phyloP scores from a whole-genome alignment of 2,888 invertebrate genomes.

The Drosophila nigricruria region DNA sequence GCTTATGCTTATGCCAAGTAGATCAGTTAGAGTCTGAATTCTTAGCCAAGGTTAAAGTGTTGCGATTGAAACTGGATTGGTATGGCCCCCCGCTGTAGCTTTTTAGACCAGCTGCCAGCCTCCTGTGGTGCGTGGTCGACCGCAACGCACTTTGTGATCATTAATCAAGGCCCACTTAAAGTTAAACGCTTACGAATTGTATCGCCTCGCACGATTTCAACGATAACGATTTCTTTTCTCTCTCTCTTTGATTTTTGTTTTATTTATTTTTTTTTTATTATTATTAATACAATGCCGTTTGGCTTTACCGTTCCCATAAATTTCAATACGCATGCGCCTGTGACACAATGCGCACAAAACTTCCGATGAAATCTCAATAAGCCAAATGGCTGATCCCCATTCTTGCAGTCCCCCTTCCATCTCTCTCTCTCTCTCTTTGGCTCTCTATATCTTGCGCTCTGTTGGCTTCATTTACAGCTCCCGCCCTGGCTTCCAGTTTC shows the following conservation, averaged over 20 bases:
- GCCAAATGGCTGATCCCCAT: conserved; percentile 59
- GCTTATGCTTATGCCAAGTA: conserved; percentile 18
- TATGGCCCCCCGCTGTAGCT: conserved; percentile 46
- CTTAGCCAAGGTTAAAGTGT: conserved; percentile 34
- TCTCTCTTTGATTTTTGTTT: conserved; percentile 31
- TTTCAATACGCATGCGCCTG: conserved; percentile 73
- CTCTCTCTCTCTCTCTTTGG: background rate
- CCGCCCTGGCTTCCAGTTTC: conserved; percentile 22
- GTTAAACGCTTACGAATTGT: conserved; percentile 80
- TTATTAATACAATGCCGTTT: conserved; percentile 77
- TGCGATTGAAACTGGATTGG: conserved; percentile 26
- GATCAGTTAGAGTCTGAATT: conserved; percentile 16
- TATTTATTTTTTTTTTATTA: conserved; percentile 32
- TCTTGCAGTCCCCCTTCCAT: background rate
- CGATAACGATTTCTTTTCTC: conserved; percentile 68
- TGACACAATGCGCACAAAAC: conserved; percentile 73
- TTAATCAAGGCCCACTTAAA: conserved; percentile 78
- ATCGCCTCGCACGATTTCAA: conserved; percentile 71
- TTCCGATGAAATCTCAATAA: conserved; percentile 79
- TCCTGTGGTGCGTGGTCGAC: conserved; percentile 69
- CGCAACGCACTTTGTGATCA: conserved; percentile 66
- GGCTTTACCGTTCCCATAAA: conserved; percentile 77
- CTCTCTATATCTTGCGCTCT: background rate
- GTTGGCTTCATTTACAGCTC: conserved; percentile 8
- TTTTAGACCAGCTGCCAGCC: conserved; percentile 50